Evolutionary conservation across 2,888 invertebrate species (phyloP), one percentile per base, ranked within the genome.

Genomic region (Athetis lepigone): DNA sequence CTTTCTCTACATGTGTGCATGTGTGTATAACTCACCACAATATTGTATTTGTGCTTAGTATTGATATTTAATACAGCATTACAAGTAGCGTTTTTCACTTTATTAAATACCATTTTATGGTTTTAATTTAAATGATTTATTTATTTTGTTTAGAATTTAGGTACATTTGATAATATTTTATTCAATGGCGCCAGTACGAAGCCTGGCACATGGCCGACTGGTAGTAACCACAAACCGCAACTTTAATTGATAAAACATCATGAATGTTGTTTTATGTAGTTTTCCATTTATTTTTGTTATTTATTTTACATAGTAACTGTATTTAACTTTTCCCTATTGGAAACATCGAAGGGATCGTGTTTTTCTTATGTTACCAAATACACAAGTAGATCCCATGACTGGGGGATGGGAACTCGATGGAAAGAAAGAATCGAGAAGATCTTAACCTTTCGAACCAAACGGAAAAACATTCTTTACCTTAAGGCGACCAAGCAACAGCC

Each of bases 211-310:
- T n/a, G n/a, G n/a, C n/a, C n/a, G n/a, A n/a, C n/a, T 11, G 29
- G 29, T 1, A 13, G 23, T 55, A 19, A 68, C 69, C 70, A 63
- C 70, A 63, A 69, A 69, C 43, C 60, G 27, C 45, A 59, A 9
- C 19, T 11, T 29, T 16, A 9, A 37, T 29, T 69, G 43, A 63
- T 58, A 25, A 37, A 57, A 45, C 23, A 43, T 23, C 37, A 13
- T 33, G 7, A 60, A 45, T 19, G 16, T 45, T 37, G 0, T 29
- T 37, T 23, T 54, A 25, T 45, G 27, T 62, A 27, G 27, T 56
- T 54, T 42, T 54, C 33, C 25, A 16, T 3, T 40, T 25, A 23
- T 33, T 33, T 45, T 58, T 33, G 1, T 5, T 6, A 5, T 36
- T 27, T 2, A 56, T 39, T 4, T 2, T 11, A 13, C 9, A 11